Percentiles rank a stretch among this genome's conserved stretches.
These are phyloP conservation scores for Melipona beecheii DNA, from an alignment of 2,888 invertebrate species.

Conservation along the genomic window DNA sequence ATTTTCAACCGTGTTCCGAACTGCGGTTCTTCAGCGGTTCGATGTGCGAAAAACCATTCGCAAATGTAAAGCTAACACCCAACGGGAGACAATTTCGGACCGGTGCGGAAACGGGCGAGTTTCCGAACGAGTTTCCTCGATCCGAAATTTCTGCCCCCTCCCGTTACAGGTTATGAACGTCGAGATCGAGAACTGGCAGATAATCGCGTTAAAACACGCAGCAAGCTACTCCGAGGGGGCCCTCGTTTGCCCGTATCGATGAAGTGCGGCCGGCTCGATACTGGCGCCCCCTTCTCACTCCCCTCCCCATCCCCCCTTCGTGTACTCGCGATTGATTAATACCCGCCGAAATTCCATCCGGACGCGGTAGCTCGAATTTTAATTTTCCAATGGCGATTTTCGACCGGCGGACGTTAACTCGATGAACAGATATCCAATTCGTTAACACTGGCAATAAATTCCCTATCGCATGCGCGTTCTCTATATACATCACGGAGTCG, in stretches of 20 bases:
- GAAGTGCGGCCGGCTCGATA: constrained; percentile 3
- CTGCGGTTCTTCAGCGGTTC: too few relatives aligned
- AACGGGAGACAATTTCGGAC: background rate
- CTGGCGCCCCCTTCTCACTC: too few relatives aligned
- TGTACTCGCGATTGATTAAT: background rate
- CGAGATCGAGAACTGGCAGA: constrained; percentile 22
- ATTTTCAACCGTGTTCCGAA: too few relatives aligned
- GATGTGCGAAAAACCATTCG: too few relatives aligned
- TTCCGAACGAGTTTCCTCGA: background rate
- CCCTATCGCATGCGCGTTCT: too few relatives aligned
- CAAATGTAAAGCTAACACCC: background rate
- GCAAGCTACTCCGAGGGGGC: constrained; percentile 20
- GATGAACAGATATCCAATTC: background rate
- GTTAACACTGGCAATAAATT: background rate
- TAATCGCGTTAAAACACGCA: constrained; percentile 54
- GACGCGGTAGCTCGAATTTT: background rate
- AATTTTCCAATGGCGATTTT: background rate
- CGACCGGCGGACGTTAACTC: background rate
- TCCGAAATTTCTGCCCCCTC: background rate
- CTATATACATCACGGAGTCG: background rate
- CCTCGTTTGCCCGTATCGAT: constrained; percentile 40
- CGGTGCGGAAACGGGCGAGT: background rate
- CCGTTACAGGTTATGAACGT: background rate
- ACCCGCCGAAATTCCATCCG: background rate
- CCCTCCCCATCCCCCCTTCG: too few relatives aligned